Percentiles rank a stretch among this genome's conserved stretches.
These are phyloP conservation scores for Netelia melanura DNA, from an alignment of 2,888 invertebrate species.

Conservation along the genomic window DNA sequence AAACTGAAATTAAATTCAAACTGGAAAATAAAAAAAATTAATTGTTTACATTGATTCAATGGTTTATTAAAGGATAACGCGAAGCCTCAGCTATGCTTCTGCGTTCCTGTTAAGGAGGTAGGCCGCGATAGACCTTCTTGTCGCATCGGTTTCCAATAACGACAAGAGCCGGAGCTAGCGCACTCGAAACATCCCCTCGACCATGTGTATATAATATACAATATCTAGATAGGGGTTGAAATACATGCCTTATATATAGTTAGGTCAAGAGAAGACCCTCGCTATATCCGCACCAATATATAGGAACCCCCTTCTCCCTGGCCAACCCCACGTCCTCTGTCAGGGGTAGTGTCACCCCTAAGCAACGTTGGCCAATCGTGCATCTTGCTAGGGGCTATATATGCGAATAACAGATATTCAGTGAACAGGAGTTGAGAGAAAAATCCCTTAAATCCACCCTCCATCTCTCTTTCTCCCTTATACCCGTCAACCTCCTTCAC, in stretches of 20 bases:
- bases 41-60: conserved; percentile 28
- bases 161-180: conserved; percentile 14
- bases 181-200: background rate
- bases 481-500: background rate
- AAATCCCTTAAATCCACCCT: conserved; percentile 20
- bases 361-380: conserved; percentile 18
- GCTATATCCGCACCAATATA: background rate
- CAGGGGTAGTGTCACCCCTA: conserved; percentile 2
- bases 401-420: background rate
- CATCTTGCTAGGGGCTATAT: background rate
- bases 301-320: background rate
- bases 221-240: background rate
- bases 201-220: background rate
- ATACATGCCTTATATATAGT: background rate
- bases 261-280: background rate
- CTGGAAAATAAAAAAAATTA: conserved; percentile 6
- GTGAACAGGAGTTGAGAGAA: conserved; percentile 22
- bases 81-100: conserved; percentile 74
- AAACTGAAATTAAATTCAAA: background rate
- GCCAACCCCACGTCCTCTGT: background rate
- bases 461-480: background rate
- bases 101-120: conserved; percentile 79
- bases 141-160: conserved; percentile 77
- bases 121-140: conserved; percentile 78
- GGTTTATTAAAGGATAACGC: conserved; percentile 62